Conservation (phyloP, 2,113 vertebrate genomes). For the Ammodytes dubius region DNA sequence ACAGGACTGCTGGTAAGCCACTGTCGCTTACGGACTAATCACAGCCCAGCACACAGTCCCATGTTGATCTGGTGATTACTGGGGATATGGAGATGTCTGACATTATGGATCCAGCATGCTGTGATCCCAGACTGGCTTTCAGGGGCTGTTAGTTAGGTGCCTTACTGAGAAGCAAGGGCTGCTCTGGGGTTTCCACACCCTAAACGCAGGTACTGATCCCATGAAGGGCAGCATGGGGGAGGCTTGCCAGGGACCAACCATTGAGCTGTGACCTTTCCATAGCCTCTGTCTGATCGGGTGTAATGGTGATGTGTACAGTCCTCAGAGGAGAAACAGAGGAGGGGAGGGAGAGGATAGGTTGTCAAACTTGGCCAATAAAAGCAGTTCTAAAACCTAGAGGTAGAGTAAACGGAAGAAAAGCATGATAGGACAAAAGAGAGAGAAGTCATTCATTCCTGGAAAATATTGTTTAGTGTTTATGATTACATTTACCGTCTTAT, state of each 20-base stretch:
- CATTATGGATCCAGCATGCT: constrained; percentile 71
- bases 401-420: background rate
- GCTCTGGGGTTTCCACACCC: constrained; percentile 31
- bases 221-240: constrained; percentile 53
- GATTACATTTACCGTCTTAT: background rate
- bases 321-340: constrained; percentile 24
- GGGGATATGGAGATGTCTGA: constrained; percentile 71
- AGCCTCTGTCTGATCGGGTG: constrained; percentile 54
- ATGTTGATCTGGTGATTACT: constrained; percentile 63
- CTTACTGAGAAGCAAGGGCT: constrained; percentile 39
- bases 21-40: constrained; percentile 75
- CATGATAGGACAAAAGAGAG: background rate
- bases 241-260: constrained; percentile 50
- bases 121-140: constrained; percentile 67
- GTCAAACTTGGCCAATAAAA: constrained; percentile 11
- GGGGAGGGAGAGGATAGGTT: background rate
- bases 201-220: constrained; percentile 34
- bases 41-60: constrained; percentile 51
- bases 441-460: background rate
- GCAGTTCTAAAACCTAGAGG: background rate
- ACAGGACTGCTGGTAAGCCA: constrained; percentile 66
- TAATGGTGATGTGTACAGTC: constrained; percentile 31
- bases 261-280: constrained; percentile 72
- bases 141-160: constrained; percentile 38
- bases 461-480: background rate